Conservation (phyloP, 2,888 invertebrate species). For the Microchrysa polita region DNA sequence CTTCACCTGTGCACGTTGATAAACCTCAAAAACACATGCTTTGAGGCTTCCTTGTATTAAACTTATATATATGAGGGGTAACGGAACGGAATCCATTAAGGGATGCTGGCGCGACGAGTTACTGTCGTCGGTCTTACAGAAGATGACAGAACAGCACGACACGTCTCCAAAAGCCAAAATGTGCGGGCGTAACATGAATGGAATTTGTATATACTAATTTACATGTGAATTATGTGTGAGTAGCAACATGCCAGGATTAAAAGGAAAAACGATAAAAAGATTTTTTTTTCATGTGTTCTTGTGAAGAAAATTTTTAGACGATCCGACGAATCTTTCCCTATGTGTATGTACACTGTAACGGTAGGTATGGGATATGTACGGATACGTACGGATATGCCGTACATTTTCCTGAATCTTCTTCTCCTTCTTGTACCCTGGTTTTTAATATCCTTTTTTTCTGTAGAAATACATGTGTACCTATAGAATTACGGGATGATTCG, state of each 20-base stretch:
- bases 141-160: background rate
- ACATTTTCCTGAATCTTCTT: too few species aligned
- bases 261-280: slow-evolving; percentile 14
- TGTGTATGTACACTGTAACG: too few species aligned
- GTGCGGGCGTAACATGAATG: slow-evolving; percentile 7
- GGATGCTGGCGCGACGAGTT: background rate
- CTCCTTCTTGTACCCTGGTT: too few species aligned
- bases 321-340: too few species aligned
- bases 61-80: too few species aligned
- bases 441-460: slow-evolving; percentile 12
- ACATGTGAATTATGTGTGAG: slow-evolving; percentile 39
- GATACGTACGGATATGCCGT: too few species aligned
- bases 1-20: slow-evolving; percentile 3
- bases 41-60: slow-evolving; percentile 20
- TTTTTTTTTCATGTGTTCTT: background rate
- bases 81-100: slow-evolving; percentile 12
- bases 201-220: slow-evolving; percentile 27
- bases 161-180: background rate
- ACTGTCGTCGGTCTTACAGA: too few species aligned
- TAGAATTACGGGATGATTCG: background rate
- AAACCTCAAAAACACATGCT: slow-evolving; percentile 27
- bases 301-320: background rate
- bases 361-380: too few species aligned
- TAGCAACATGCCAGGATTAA: slow-evolving; percentile 25
- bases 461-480: too few species aligned